A percentile compares a stretch with the other conserved stretches of the same genome.
phyloP scores from a whole-genome alignment of 2,113 vertebrate species.

The Excalfactoria chinensis region DNA sequence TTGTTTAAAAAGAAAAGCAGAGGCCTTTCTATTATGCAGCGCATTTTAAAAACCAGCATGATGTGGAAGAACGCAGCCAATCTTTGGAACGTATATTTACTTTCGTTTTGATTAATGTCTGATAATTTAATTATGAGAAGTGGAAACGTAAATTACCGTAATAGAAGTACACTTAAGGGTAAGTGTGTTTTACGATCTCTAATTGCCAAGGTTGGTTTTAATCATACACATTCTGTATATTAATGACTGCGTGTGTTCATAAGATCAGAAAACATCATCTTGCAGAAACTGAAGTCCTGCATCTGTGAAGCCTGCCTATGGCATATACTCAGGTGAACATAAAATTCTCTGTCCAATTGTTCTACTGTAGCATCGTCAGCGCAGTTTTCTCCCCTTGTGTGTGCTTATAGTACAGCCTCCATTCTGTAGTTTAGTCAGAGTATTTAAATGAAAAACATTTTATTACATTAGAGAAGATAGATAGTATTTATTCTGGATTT shows the following conservation, averaged over 20 bases:
- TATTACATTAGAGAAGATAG: not conserved
- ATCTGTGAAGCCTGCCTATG: not conserved
- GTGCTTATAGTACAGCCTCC: not conserved
- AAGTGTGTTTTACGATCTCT: constrained; percentile 5
- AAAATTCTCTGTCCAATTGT: not conserved
- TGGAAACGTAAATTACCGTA: not conserved
- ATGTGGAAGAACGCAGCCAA: not conserved
- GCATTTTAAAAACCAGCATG: not conserved
- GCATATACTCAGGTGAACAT: not conserved
- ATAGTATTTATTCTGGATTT: not conserved
- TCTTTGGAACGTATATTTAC: not conserved
- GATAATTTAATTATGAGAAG: not conserved
- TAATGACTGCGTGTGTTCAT: not conserved
- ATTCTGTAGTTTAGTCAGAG: not conserved
- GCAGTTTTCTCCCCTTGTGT: not conserved
- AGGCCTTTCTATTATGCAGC: not conserved
- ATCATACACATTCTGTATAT: not conserved
- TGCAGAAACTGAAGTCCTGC: not conserved
- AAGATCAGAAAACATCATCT: not conserved
- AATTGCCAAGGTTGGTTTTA: not conserved
- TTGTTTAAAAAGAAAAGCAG: not conserved
- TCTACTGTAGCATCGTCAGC: not conserved
- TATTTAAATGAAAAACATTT: not conserved
- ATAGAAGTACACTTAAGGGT: not conserved
- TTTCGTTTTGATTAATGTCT: not conserved